phyloP scores from a whole-genome alignment of 1,140 invertebrate species.

The Trichonephila clavata region DNA sequence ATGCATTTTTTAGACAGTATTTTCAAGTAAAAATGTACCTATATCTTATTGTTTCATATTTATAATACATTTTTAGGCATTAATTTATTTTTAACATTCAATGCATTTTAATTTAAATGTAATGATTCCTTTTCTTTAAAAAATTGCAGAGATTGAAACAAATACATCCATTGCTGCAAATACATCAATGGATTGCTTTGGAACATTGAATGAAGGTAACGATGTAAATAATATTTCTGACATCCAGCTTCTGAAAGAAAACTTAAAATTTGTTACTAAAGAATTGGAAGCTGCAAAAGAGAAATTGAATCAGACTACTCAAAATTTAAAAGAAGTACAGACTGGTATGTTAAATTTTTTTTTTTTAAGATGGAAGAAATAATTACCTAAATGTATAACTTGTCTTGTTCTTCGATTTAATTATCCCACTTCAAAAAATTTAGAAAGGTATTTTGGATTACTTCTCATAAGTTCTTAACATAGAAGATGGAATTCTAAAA shows the following conservation, averaged over 20 bases:
- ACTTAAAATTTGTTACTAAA: neutral
- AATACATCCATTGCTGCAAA: too few relatives aligned
- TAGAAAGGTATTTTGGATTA: too few relatives aligned
- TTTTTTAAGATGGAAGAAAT: neutral
- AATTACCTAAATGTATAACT: too few relatives aligned
- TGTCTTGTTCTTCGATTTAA: too few relatives aligned
- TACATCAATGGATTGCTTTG: slow-evolving; percentile 1
- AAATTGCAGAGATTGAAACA: neutral
- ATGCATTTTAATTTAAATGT: neutral
- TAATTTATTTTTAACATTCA: too few relatives aligned
- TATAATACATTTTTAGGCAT: too few relatives aligned
- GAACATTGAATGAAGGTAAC: neutral
- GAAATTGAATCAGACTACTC: neutral
- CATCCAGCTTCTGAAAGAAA: neutral
- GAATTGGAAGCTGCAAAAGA: neutral
- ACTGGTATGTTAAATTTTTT: neutral
- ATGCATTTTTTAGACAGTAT: too few relatives aligned
- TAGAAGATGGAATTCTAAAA: too few relatives aligned
- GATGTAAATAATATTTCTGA: neutral
- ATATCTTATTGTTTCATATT: too few relatives aligned
- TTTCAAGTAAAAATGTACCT: too few relatives aligned
- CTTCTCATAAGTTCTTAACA: too few relatives aligned
- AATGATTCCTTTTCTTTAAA: neutral
- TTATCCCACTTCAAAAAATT: too few relatives aligned
- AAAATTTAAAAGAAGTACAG: neutral